Evolutionary conservation across 2,888 invertebrate species (phyloP), one percentile per base, ranked within the genome.

Genomic region (Lydus trimaculatus): DNA sequence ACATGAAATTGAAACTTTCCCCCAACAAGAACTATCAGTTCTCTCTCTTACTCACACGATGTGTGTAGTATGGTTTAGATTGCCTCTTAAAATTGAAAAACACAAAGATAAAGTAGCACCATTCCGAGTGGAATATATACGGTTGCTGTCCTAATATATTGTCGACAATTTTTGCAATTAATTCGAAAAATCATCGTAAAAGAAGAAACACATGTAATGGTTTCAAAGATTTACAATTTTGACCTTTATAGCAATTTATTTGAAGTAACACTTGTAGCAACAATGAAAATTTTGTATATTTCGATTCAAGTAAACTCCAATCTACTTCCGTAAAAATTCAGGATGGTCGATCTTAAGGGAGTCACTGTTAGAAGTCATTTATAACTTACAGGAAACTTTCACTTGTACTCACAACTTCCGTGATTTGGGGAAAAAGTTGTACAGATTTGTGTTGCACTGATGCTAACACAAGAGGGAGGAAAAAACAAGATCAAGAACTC

Each of bases 1-100:
- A 11, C 36, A 62, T 25, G 56, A 66, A 62, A 66, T 66, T 66
- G 62, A 62, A 66, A 66, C 62, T 62, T 61, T 61, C 61, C 61
- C 39, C 2, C 20, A 20, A 20, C 7, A 48, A 48, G 20, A 13
- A 15, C 36, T 15, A 5, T 1, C 48, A 20, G 7, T 43, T 17
- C 17, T 17, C 1, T 13, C 43, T 2, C n/a, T 43, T 17, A 36
- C n/a, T 17, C 43, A 43, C 11, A 0, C 17, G 43, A 7, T 48
- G 9, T 48, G 20, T 13, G 11, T n/a, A 9, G 20, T 48, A 8
- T 6, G 48, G 48, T 48, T 48, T 20, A 20, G 48, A 48, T 23
- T 48, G 20, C 39, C 39, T 43, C 39, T 43, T 8, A 13, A 36
- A 36, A 36, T 43, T 43, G 20, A 48, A 48, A 48, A 17, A 20